These are phyloP conservation scores for Silurus aristotelis DNA, from an alignment of 2,797 vertebrate species.

Conservation along the genomic window DNA sequence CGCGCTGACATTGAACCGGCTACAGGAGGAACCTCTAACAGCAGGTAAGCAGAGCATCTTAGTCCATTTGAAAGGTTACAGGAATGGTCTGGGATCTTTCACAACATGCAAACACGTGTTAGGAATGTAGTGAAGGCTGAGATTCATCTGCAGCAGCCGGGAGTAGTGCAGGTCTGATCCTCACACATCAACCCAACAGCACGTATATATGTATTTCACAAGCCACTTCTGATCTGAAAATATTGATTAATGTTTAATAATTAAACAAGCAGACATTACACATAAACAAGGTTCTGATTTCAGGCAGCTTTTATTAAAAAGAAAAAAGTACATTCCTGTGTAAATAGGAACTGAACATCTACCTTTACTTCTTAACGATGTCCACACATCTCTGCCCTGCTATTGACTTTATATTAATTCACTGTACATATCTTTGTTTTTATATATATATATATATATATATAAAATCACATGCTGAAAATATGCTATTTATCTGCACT, in stretches of 20 bases:
- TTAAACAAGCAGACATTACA: neutral
- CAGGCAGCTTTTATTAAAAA: no score
- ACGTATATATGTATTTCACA: neutral
- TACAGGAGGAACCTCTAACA: neutral
- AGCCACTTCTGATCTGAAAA: neutral
- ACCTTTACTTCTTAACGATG: no score
- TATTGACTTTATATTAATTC: no score
- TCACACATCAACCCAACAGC: neutral
- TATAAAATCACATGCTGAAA: no score
- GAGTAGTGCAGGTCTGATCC: neutral
- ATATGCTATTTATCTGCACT: no score
- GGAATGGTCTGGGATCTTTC: neutral
- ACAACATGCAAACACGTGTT: neutral
- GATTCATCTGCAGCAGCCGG: neutral
- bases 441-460: no score
- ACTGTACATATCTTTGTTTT: no score
- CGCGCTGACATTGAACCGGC: constrained; percentile 31
- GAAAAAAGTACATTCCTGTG: no score
- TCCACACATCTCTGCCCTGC: no score
- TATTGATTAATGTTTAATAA: neutral
- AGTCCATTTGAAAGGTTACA: neutral
- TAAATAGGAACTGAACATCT: no score
- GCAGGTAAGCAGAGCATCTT: constrained; percentile 7
- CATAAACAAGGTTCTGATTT: neutral
- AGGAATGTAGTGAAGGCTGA: neutral